A percentile compares a stretch with the other conserved stretches of the same genome.
Evolutionary conservation across 2,888 invertebrate genomes (phyloP).

Genomic region (Limenitis arthemis): DNA sequence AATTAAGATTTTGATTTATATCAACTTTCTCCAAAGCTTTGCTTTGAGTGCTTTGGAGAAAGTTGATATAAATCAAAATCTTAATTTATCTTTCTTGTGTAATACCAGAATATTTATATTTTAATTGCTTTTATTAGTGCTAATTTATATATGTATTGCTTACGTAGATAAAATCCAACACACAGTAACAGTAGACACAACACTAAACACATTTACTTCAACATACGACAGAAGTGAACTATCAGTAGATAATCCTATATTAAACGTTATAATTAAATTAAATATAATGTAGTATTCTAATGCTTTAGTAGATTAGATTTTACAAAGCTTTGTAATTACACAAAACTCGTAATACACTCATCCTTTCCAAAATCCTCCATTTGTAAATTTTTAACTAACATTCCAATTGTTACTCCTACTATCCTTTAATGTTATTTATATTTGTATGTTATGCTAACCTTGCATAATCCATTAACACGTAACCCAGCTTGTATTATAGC

Average conservation of each 20-base stretch:
- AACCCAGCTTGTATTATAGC: no score
- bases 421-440: background rate
- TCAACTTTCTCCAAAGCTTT: no score
- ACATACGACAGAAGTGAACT: slow-evolving; percentile 12
- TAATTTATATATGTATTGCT: background rate
- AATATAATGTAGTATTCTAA: slow-evolving; percentile 2
- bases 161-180: background rate
- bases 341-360: slow-evolving; percentile 11
- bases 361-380: slow-evolving; percentile 1
- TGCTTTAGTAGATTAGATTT: slow-evolving; percentile 20
- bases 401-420: background rate
- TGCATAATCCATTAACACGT: background rate
- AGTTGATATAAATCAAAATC: no score
- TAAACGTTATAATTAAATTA: background rate
- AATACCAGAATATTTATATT: no score
- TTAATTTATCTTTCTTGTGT: no score
- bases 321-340: slow-evolving; percentile 9
- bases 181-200: background rate
- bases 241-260: slow-evolving; percentile 1
- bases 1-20: no score
- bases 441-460: background rate
- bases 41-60: no score
- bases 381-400: background rate
- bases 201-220: slow-evolving; percentile 15
- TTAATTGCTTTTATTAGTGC: background rate